Conservation (phyloP, 2,888 invertebrate species). For the Thymelicus lineola region DNA sequence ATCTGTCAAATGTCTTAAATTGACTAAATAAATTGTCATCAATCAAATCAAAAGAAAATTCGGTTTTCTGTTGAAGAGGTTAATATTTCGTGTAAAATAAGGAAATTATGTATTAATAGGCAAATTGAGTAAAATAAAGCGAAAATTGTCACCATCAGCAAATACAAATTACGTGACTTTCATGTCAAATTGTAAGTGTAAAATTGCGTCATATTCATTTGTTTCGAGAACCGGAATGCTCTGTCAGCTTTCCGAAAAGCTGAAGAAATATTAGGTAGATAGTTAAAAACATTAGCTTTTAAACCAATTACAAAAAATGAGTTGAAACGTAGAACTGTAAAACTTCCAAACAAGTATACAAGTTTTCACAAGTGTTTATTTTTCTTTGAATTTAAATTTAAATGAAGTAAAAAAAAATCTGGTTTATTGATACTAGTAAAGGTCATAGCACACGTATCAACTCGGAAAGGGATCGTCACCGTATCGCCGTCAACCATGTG, state of each 20-base stretch:
- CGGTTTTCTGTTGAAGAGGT: slow-evolving; percentile 41
- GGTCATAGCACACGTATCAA: too few relatives aligned
- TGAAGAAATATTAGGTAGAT: not conserved
- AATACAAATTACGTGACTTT: not conserved
- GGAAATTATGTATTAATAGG: slow-evolving; percentile 19
- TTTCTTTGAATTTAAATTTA: too few relatives aligned
- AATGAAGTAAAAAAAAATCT: too few relatives aligned
- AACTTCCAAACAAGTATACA: too few relatives aligned
- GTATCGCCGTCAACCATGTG: too few relatives aligned
- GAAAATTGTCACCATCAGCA: not conserved
- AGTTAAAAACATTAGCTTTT: not conserved
- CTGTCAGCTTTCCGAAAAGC: slow-evolving; percentile 20
- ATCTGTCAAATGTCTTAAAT: slow-evolving; percentile 30
- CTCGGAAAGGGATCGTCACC: too few relatives aligned
- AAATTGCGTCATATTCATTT: slow-evolving; percentile 59
- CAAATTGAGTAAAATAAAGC: not conserved
- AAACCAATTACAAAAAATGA: not conserved
- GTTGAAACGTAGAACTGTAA: too few relatives aligned
- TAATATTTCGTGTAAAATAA: slow-evolving; percentile 22
- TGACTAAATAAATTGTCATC: not conserved
- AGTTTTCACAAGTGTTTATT: too few relatives aligned
- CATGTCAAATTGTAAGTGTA: slow-evolving; percentile 47
- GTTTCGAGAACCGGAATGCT: slow-evolving; percentile 45
- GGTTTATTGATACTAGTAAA: too few relatives aligned
- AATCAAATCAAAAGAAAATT: slow-evolving; percentile 20